phyloP scores from a whole-genome alignment of 2,888 invertebrate genomes.

The Cheilosia vulpina region DNA sequence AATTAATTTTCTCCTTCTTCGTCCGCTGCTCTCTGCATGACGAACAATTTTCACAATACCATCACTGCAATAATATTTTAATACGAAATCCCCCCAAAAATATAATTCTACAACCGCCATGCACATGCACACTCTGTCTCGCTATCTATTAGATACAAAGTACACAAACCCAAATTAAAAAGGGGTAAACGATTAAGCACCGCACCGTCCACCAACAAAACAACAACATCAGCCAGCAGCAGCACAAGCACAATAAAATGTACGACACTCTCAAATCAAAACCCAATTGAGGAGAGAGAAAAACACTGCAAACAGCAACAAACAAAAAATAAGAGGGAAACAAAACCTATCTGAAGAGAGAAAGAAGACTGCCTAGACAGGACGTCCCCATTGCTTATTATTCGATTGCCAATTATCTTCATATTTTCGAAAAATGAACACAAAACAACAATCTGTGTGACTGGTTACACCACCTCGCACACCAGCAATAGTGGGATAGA shows the following conservation, averaged over 20 bases:
- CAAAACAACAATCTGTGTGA: slow-evolving; percentile 58
- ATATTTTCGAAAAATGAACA: slow-evolving; percentile 70
- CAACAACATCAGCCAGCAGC: slow-evolving; percentile 46
- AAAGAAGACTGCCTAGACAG: slow-evolving; percentile 77
- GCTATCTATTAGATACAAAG: slow-evolving; percentile 59
- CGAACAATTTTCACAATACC: slow-evolving; percentile 57
- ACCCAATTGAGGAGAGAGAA: slow-evolving; percentile 68
- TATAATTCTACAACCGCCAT: slow-evolving; percentile 9
- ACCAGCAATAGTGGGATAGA: slow-evolving; percentile 53
- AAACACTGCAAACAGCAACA: slow-evolving; percentile 22
- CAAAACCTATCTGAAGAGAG: slow-evolving; percentile 67
- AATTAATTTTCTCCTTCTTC: slow-evolving; percentile 73
- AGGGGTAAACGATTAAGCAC: slow-evolving; percentile 72
- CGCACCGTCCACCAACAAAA: neutral
- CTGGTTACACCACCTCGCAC: slow-evolving; percentile 49
- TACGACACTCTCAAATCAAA: slow-evolving; percentile 75
- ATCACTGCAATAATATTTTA: slow-evolving; percentile 69
- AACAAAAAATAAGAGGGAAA: slow-evolving; percentile 41
- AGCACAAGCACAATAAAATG: slow-evolving; percentile 73
- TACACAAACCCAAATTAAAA: slow-evolving; percentile 59
- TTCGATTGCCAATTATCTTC: slow-evolving; percentile 76
- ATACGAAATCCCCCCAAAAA: slow-evolving; percentile 53
- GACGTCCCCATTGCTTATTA: slow-evolving; percentile 77
- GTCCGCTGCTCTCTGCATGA: slow-evolving; percentile 62
- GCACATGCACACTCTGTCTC: slow-evolving; percentile 34